These are phyloP conservation scores for Tapirus indicus DNA, from an alignment of 2,797 vertebrate genomes.

Conservation along the genomic window DNA sequence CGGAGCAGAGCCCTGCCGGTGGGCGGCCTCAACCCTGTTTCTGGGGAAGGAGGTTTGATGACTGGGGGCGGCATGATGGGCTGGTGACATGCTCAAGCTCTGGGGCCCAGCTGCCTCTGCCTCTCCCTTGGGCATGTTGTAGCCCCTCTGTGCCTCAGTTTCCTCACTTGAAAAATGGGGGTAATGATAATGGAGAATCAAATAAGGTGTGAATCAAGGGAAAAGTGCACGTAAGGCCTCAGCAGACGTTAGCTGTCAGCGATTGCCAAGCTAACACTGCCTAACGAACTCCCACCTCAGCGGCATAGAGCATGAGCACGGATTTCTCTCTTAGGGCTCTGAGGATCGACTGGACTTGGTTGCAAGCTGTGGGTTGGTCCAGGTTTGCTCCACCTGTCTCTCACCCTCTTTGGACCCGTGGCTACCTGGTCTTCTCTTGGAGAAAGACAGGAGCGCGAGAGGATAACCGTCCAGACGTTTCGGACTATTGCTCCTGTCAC, in stretches of 20 bases:
- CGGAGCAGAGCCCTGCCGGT: accelerated
- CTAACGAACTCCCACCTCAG: background rate
- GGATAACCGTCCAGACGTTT: background rate
- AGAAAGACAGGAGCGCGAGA: background rate
- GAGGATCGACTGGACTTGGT: background rate
- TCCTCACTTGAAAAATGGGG: background rate
- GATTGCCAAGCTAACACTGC: accelerated
- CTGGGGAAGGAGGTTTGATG: no score
- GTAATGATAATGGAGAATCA: background rate
- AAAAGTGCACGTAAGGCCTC: background rate
- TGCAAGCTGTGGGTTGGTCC: background rate
- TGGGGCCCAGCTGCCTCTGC: background rate
- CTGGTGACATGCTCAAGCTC: accelerated
- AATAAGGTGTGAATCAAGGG: background rate
- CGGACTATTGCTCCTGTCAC: background rate
- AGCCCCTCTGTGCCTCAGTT: background rate
- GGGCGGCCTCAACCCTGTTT: background rate
- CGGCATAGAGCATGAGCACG: accelerated
- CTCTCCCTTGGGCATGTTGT: background rate
- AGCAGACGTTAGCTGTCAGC: background rate
- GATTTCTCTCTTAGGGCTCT: accelerated
- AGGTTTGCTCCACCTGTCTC: background rate
- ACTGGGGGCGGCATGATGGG: background rate
- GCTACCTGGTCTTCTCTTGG: background rate
- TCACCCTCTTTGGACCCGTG: background rate